A percentile compares a stretch with the other conserved stretches of the same genome.
Conservation (phyloP, 2,888 invertebrate species). For the Habroteleia sp. region DNA sequence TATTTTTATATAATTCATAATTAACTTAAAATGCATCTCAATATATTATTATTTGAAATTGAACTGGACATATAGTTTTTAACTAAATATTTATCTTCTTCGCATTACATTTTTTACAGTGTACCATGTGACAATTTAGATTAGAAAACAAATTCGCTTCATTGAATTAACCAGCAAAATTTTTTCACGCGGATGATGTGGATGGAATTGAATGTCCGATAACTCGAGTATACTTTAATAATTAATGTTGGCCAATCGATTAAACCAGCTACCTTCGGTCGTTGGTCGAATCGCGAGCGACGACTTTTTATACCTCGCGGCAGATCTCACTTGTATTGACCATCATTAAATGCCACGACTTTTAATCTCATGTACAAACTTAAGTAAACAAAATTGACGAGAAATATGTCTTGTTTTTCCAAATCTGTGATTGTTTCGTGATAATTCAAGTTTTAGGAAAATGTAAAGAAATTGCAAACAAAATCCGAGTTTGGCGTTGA, state of each 20-base stretch:
- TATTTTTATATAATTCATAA: too few species aligned
- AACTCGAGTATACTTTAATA: too few species aligned
- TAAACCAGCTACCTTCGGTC: not conserved
- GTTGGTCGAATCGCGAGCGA: not conserved
- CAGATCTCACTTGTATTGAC: conserved; percentile 25
- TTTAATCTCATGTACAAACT: conserved; percentile 21
- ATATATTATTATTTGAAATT: too few species aligned
- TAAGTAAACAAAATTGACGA: conserved; percentile 26
- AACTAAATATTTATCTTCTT: too few species aligned
- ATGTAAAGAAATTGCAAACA: not conserved
- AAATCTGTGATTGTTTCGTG: conserved; percentile 49
- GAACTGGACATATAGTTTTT: too few species aligned
- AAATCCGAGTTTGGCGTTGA: not conserved
- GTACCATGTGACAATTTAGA: not conserved
- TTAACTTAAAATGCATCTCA: too few species aligned
- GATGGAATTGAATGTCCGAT: too few species aligned
- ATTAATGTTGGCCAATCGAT: conserved; percentile 5
- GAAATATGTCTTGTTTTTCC: conserved; percentile 41
- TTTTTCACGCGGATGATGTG: too few species aligned
- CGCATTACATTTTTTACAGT: conserved; percentile 14
- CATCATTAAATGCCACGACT: conserved; percentile 14
- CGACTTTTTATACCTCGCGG: not conserved
- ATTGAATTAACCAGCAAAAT: too few species aligned
- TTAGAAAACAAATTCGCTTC: conserved; percentile 3
- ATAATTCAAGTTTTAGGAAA: too few species aligned